A percentile compares a stretch with the other conserved stretches of the same genome.
Evolutionary conservation across 35 echinoderm and acorn worm genomes (phyloP).

Genomic region (Lytechinus variegatus): DNA sequence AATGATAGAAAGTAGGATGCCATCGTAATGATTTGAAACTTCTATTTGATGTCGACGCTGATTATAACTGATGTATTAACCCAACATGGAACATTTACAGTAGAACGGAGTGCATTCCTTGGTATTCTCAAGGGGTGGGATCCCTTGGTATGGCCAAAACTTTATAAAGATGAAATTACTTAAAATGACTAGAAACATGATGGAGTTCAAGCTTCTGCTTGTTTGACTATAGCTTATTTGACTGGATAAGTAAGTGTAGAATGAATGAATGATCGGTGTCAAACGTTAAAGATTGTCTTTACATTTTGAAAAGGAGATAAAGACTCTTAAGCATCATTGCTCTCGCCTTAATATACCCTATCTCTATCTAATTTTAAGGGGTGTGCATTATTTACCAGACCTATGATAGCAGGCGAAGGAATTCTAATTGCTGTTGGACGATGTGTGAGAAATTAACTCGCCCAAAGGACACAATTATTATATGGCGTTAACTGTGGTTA

Average conservation of each 20-base stretch:
- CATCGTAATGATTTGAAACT: background rate
- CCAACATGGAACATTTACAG: background rate
- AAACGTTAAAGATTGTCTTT: no score
- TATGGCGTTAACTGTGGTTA: background rate
- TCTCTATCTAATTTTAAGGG: background rate
- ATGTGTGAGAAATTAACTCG: background rate
- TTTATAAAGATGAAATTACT: no score
- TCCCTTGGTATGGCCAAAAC: background rate
- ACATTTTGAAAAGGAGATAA: no score
- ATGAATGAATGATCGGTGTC: no score
- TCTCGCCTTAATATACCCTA: background rate
- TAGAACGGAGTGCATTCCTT: background rate
- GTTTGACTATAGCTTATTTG: no score
- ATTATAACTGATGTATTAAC: background rate
- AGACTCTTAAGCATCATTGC: background rate
- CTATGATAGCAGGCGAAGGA: background rate
- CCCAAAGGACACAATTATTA: background rate
- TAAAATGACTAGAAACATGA: no score
- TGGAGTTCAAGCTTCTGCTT: no score
- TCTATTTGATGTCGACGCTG: background rate
- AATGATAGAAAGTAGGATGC: background rate
- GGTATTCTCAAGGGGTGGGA: background rate
- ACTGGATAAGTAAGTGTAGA: no score
- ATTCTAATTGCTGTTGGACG: background rate
- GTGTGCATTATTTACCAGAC: background rate